Evolutionary conservation across 23 tunicate species (phyloP), one percentile per base, ranked within the genome.

Genomic region (Ciona savignyi): DNA sequence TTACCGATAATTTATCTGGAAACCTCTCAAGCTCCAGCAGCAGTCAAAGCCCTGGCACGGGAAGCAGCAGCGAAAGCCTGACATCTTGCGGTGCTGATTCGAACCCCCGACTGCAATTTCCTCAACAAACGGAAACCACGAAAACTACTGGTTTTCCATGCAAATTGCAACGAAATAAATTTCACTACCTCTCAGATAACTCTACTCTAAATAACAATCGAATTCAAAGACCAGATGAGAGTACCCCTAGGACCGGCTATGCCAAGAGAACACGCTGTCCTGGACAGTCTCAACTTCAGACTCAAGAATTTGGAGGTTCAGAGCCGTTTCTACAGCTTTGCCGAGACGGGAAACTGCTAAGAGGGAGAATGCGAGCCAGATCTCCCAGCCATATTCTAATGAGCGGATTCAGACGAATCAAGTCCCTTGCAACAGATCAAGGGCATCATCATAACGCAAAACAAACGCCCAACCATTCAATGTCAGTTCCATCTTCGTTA

Each of bases 281-380:
- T 4, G 24, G 27, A 20, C 73, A 80, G 25, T 2, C 56, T 62
- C 67, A 51, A 24, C 67, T 83, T 27, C 80, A 72, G 28, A 86
- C 63, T 23, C 81, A 77, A 31, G 81, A 81, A 19, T 88, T 72
- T 30, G 32, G 77, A 21, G 76, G 64, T 34, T 81, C 96, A n/a
- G 96, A 88, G 49, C 96, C 96, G 27, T 88, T 88, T 51, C 33
- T 83, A 34, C 80, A 68, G 31, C 79, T 88, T 23, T 88, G 96
- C 62, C 87, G 96, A 3, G 87, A 72, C 23, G 79, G 77, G 2
- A 66, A 49, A 73, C 32, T 56, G 26, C 25, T 78, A 29, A 74
- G 84, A n/a, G 34, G 70, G 19, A 27, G 81, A 69, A 33, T 48
- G 22, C 74, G 81, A 23, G 60, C 78, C 33, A 62, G 76, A 11